Evolutionary conservation across 2,888 invertebrate genomes (phyloP), one percentile per base, ranked within the genome.

Genomic region (Tiliacea aurago): DNA sequence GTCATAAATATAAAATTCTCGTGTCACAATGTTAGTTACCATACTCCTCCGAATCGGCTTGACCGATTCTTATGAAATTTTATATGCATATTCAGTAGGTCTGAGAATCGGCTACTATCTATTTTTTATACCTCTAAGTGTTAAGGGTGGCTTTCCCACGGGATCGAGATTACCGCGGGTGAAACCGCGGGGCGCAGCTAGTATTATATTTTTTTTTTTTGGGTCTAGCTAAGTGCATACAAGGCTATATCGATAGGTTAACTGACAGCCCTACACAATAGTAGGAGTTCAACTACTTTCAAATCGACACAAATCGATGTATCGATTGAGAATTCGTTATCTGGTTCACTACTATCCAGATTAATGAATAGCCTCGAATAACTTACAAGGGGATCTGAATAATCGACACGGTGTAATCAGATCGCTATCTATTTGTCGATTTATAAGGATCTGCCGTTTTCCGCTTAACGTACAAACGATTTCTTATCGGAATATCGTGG

Each of bases 361-460:
- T 94, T 93, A 95, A 95, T 95, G 95, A 95, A 95, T 95, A 92
- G 94, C 93, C 91, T 91, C 93, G 93, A 92, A 94, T 95, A 95
- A 95, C 92, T 95, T 94, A 95, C 94, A 92, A 87, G 90, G 91
- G 91, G 91, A 93, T 95, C 94, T 92, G 93, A 93, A 95, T 96
- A 95, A 96, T 96, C 95, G 95, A 95, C 95, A 94, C 95, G 89
- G 91, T 90, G 92, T 93, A 92, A 95, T 95, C 93, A 92, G 95
- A 95, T 95, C 89, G 91, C 90, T 92, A 95, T 95, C 95, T 91
- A 89, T 91, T 89, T 83, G 90, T 92, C 90, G 94, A 95, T 95
- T 95, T 95, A 95, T 94, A 94, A 92, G 93, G 94, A 95, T 94
- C 95, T 91, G 88, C 76, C 84, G 91, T 93, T 94, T 94, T 94